These are phyloP conservation scores for Apodemus speciosus DNA, from an alignment of 2,113 vertebrate genomes.

Conservation along the genomic window DNA sequence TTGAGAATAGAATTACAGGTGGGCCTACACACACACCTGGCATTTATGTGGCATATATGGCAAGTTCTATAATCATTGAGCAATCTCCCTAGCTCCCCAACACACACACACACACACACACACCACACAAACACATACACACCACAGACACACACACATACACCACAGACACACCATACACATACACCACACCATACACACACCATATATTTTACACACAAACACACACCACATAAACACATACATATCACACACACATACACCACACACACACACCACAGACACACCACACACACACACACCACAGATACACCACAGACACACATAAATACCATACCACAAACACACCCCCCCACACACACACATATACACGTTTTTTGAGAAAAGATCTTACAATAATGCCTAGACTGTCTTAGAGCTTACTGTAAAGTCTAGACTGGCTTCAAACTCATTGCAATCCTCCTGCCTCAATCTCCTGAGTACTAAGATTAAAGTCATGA, in stretches of 20 bases:
- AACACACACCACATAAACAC: not conserved
- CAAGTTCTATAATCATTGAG: not conserved
- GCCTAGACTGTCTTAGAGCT: not conserved
- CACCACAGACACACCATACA: not conserved
- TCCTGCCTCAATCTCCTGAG: not conserved
- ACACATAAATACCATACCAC: not conserved
- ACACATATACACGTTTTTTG: not conserved
- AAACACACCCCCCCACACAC: not conserved
- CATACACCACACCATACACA: not conserved
- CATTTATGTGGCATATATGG: not conserved
- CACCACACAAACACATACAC: not conserved
- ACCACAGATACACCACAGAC: not conserved
- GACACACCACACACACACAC: not conserved
- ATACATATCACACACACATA: not conserved
- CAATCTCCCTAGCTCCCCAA: not conserved
- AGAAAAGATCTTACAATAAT: not conserved
- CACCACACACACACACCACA: no score
- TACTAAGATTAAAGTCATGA: not conserved
- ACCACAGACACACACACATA: not conserved
- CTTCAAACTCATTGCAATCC: not conserved
- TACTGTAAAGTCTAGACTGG: not conserved
- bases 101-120: not conserved
- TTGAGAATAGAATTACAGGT: not conserved
- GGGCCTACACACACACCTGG: not conserved
- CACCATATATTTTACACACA: not conserved